These are phyloP conservation scores for Pyxicephalus adspersus DNA, from an alignment of 2,113 vertebrate species.

Conservation along the genomic window DNA sequence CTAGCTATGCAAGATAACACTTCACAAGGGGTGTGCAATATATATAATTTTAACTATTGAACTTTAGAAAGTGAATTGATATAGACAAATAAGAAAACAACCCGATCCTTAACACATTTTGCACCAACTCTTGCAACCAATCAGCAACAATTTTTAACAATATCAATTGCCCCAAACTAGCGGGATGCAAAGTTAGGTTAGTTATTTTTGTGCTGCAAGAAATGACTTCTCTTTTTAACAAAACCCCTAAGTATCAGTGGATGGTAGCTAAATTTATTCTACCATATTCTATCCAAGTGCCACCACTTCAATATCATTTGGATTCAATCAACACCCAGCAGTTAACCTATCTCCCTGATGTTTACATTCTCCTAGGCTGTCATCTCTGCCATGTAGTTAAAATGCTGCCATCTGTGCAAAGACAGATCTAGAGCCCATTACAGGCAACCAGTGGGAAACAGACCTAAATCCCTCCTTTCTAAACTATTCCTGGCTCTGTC, in stretches of 20 bases:
- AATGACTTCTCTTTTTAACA: no score
- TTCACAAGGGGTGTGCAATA: no score
- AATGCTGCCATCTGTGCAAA: constrained; percentile 46
- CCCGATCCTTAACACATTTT: no score
- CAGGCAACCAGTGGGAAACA: constrained; percentile 36
- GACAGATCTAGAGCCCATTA: constrained; percentile 51
- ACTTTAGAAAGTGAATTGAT: no score
- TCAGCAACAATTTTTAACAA: no score
- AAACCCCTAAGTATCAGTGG: neutral
- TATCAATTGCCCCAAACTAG: no score
- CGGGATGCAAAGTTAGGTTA: no score
- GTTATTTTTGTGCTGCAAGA: no score
- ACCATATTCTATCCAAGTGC: neutral
- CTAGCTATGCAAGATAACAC: no score
- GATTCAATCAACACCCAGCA: constrained; percentile 21
- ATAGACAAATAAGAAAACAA: no score
- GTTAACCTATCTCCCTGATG: constrained; percentile 9
- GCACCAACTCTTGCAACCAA: no score
- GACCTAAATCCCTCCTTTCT: constrained; percentile 52
- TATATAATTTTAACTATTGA: no score
- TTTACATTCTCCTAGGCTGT: constrained; percentile 44
- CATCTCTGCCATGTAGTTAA: constrained; percentile 39
- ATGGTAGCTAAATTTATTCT: neutral
- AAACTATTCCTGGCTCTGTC: constrained; percentile 50
- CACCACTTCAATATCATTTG: constrained; percentile 23